Conservation (phyloP, 2,113 vertebrate species). For the Bambusicola thoracicus region DNA sequence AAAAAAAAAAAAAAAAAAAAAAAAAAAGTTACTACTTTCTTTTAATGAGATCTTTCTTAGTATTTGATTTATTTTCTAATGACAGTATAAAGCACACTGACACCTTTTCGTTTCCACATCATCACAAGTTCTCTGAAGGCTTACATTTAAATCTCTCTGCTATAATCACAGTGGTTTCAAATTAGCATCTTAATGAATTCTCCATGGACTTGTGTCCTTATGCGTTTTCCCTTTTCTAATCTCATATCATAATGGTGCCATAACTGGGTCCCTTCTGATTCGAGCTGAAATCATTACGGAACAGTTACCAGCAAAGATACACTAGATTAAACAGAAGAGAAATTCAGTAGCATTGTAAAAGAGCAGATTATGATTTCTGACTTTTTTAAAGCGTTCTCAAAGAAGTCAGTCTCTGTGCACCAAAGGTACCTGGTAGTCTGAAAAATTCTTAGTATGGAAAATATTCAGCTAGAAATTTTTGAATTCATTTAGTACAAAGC, state of each 20-base stretch:
- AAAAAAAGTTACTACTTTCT: background rate
- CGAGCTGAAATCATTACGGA: constrained; percentile 43
- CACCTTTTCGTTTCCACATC: constrained; percentile 56
- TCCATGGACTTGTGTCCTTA: constrained; percentile 35
- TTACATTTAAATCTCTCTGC: constrained; percentile 25
- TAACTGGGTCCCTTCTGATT: constrained; percentile 48
- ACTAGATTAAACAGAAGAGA: background rate
- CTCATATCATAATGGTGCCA: constrained; percentile 48
- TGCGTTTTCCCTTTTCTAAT: constrained; percentile 44
- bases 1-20: too few relatives aligned
- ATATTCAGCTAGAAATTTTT: background rate
- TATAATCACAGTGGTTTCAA: constrained; percentile 55
- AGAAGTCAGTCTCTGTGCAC: background rate
- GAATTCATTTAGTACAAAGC: background rate
- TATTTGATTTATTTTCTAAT: constrained; percentile 31
- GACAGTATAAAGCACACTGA: background rate
- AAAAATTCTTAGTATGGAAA: background rate
- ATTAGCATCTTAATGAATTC: constrained; percentile 62
- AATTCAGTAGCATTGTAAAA: constrained; percentile 27
- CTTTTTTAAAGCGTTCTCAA: background rate
- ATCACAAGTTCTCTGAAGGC: constrained; percentile 39
- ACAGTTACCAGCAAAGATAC: constrained; percentile 2
- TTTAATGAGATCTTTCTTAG: background rate
- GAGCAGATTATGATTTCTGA: background rate
- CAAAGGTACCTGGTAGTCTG: background rate